phyloP scores from a whole-genome alignment of 2,888 invertebrate species.

The Cantharis nigra region DNA sequence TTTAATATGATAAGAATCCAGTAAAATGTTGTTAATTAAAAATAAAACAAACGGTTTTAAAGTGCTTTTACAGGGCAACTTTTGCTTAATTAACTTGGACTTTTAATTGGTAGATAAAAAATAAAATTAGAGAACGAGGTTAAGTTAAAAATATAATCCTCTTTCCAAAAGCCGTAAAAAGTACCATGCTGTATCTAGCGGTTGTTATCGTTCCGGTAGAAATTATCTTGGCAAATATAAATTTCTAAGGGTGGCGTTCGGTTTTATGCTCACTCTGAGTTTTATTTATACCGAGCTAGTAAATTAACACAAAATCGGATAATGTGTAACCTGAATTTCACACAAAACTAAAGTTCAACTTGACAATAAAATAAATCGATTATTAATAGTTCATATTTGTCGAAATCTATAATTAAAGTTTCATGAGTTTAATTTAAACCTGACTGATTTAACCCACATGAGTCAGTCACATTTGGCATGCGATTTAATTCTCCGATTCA shows the following conservation, averaged over 20 bases:
- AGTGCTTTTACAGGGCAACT: not conserved
- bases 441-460: not conserved
- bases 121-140: not conserved
- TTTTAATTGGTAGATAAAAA: not conserved
- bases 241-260: not conserved
- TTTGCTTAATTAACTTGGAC: not conserved
- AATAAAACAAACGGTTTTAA: not conserved
- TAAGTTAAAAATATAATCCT: not conserved
- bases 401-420: not conserved
- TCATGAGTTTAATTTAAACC: not conserved
- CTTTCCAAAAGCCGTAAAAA: too few relatives aligned
- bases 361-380: not conserved
- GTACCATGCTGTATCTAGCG: too few relatives aligned
- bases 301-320: not conserved
- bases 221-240: not conserved
- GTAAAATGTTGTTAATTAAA: not conserved
- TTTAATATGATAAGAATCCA: not conserved
- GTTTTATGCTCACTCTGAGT: not conserved
- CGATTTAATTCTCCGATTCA: not conserved
- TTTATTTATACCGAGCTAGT: not conserved
- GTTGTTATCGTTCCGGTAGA: not conserved
- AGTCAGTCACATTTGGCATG: not conserved
- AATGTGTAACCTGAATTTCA: not conserved
- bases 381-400: not conserved
- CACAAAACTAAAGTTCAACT: not conserved